phyloP scores from a whole-genome alignment of 2,888 invertebrate genomes.

The Zonitis immaculata region DNA sequence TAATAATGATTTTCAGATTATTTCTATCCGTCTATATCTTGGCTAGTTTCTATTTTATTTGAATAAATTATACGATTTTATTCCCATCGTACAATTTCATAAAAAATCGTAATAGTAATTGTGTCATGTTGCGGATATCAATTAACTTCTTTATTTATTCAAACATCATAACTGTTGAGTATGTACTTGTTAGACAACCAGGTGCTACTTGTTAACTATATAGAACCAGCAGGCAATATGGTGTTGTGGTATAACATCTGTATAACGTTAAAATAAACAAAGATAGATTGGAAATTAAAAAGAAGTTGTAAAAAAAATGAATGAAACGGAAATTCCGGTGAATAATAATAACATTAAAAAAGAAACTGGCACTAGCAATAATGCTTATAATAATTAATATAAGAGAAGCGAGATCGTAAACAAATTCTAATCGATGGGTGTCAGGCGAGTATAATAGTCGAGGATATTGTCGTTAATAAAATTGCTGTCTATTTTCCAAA shows the following conservation, averaged over 20 bases:
- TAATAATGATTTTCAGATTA: background rate
- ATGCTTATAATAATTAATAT: no score
- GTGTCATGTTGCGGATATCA: background rate
- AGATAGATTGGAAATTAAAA: background rate
- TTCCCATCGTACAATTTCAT: background rate
- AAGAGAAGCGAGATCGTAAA: constrained; percentile 25
- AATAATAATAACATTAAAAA: background rate
- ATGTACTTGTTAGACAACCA: constrained; percentile 1
- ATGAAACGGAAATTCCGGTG: background rate
- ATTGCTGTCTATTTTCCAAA: constrained; percentile 29
- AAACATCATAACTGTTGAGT: background rate
- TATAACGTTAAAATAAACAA: background rate
- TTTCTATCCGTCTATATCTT: no score
- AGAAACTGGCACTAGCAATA: constrained; percentile 16
- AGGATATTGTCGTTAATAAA: constrained; percentile 37
- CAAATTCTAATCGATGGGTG: constrained; percentile 37
- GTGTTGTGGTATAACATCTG: background rate
- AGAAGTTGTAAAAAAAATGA: background rate
- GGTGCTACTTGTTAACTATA: background rate
- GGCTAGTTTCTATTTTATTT: no score
- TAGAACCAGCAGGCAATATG: background rate
- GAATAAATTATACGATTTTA: no score
- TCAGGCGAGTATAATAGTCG: constrained; percentile 27
- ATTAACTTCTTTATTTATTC: constrained; percentile 1
- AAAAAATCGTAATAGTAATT: background rate